Conservation (phyloP, 2,888 invertebrate species). For the Polyploca ridens region DNA sequence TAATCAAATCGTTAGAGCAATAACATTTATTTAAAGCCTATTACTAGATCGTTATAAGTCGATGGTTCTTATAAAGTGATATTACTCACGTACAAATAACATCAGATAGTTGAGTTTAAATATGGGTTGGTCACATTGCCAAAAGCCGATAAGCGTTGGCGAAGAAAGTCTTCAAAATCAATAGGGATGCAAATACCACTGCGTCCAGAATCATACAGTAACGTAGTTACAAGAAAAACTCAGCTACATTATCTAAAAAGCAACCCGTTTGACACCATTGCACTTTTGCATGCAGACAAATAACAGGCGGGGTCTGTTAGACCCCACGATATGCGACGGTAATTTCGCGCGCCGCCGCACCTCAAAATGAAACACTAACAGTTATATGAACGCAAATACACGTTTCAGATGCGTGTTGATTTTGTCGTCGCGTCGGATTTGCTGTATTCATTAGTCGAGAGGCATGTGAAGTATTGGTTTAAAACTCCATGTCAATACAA, state of each 20-base stretch:
- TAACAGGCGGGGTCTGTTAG: neutral
- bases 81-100: neutral
- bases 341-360: conserved; percentile 37
- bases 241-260: neutral
- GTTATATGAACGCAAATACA: conserved; percentile 16
- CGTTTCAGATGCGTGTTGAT: conserved; percentile 18
- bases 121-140: no score
- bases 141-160: no score
- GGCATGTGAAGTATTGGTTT: conserved; percentile 3
- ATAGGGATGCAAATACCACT: no score
- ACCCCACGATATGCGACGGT: conserved; percentile 14
- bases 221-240: neutral
- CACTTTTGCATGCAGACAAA: conserved; percentile 1
- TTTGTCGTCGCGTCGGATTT: neutral
- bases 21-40: conserved; percentile 4
- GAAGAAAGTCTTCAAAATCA: no score
- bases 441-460: neutral
- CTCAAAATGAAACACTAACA: conserved; percentile 32
- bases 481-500: neutral
- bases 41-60: neutral
- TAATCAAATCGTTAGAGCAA: neutral
- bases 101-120: neutral
- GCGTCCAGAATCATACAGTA: no score
- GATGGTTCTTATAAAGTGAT: neutral
- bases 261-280: neutral